These are phyloP conservation scores for Yponomeuta cagnagella DNA, from an alignment of 2,888 invertebrate genomes.

Conservation along the genomic window DNA sequence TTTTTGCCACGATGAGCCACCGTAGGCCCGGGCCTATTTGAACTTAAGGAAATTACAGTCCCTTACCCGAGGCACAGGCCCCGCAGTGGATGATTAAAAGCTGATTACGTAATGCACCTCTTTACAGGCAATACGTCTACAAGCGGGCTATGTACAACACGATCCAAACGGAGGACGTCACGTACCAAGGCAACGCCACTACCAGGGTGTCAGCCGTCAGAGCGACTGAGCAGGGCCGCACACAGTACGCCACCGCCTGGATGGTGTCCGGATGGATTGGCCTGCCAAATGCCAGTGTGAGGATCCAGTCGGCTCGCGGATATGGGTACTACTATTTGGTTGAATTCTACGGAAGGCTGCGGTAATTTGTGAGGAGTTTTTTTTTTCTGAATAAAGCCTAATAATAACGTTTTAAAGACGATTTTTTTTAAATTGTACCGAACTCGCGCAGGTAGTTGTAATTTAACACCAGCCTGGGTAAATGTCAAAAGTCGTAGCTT, in stretches of 20 bases:
- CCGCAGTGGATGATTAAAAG: neutral
- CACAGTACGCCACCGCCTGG: conserved; percentile 42
- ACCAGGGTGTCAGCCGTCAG: conserved; percentile 42
- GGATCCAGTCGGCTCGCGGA: conserved; percentile 42
- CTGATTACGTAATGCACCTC: too few relatives aligned
- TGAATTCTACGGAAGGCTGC: conserved; percentile 31
- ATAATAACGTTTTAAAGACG: neutral
- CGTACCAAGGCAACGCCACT: conserved; percentile 40
- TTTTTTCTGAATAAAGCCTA: neutral
- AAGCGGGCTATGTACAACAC: conserved; percentile 28
- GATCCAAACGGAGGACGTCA: conserved; percentile 48
- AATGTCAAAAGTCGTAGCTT: too few relatives aligned
- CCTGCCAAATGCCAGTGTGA: conserved; percentile 39
- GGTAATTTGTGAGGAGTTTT: neutral
- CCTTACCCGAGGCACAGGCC: too few relatives aligned
- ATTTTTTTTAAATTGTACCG: too few relatives aligned
- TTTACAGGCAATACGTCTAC: neutral
- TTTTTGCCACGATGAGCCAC: too few relatives aligned
- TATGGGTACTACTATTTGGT: conserved; percentile 52
- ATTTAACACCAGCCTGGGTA: too few relatives aligned
- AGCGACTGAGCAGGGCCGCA: conserved; percentile 41
- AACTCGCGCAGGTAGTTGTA: too few relatives aligned
- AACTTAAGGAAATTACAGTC: too few relatives aligned
- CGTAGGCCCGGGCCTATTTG: too few relatives aligned
- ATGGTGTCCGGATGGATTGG: conserved; percentile 37